Conservation (phyloP, 1,140 invertebrate species). For the Diprion similis region DNA sequence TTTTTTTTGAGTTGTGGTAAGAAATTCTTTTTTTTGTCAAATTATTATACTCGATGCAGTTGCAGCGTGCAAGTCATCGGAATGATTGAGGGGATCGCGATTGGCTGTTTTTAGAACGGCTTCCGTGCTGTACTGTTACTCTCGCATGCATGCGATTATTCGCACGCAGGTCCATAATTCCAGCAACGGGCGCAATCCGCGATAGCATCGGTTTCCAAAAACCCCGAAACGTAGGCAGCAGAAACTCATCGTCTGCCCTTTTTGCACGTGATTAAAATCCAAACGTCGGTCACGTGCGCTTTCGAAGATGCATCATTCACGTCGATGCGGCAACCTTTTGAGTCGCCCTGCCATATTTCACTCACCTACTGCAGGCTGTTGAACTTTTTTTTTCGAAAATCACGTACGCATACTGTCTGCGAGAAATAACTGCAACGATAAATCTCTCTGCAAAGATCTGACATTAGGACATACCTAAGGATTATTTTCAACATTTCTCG, state of each 20-base stretch:
- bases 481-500: not conserved
- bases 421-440: conserved; percentile 20
- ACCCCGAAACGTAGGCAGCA: not conserved
- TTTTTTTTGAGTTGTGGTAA: too few species aligned
- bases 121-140: too few species aligned
- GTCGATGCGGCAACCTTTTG: conserved; percentile 38
- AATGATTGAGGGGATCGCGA: too few species aligned
- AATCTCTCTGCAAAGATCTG: not conserved
- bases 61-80: too few species aligned
- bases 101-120: too few species aligned
- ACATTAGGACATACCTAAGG: not conserved
- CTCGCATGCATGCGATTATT: too few species aligned
- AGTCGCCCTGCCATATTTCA: conserved; percentile 38
- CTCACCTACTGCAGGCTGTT: not conserved
- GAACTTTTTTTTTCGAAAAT: conserved; percentile 32
- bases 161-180: too few species aligned
- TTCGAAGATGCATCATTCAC: conserved; percentile 32
- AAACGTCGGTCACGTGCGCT: conserved; percentile 16
- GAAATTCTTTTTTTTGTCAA: too few species aligned
- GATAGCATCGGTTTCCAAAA: not conserved
- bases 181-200: not conserved
- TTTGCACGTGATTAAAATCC: not conserved
- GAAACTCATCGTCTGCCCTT: not conserved
- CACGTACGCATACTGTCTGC: conserved; percentile 34
- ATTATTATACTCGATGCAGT: too few species aligned